Evolutionary conservation across 2,888 invertebrate genomes (phyloP), one percentile per base, ranked within the genome.

Genomic region (Bembecia ichneumoniformis): DNA sequence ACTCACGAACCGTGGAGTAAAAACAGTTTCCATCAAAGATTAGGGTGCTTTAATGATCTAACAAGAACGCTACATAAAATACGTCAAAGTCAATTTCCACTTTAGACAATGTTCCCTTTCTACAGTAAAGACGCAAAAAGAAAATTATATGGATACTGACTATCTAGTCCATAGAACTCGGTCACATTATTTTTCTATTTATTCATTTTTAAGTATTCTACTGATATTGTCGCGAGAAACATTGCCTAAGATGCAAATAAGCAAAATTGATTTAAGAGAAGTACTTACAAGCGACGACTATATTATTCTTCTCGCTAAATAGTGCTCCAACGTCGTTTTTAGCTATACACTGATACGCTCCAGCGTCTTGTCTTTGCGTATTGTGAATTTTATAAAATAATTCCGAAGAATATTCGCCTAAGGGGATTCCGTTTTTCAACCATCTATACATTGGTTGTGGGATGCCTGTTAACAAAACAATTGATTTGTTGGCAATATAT

Each of bases 361-460:
- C 98, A 50, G 94, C 94, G 82, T 97, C 96, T 65, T 92, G 91
- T 53, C 93, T 89, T 62, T 91, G 90, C 49, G 96, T 94, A 68
- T 93, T 93, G 66, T 92, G 90, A 63, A 97, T 95, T 73, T 94
- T 93, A 82, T 93, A 94, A 77, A 93, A 94, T 63, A 93, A 90
- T 71, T 96, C 95, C 13, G 94, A 91, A 50, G 94, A 92, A 71
- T 93, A 94, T 71, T 96, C 95, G 53, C 90, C 91, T 56, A 96
- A 88, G 49, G 93, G 92, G 52, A 89, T 75, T 43, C 94, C 95
- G 78, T 98, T 94, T 83, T 96, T 96, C 57, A 96, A 87, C 97
- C 97, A 98, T 71, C 93, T 91, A 84, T 96, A 97, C 80, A 93
- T 93, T 36, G 97, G 96, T 68, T 94, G 93, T n/a, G 97, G 98